Base-by-base conservation (phyloP, 2,888 invertebrate genomes). In the Drosophila birchii region DNA sequence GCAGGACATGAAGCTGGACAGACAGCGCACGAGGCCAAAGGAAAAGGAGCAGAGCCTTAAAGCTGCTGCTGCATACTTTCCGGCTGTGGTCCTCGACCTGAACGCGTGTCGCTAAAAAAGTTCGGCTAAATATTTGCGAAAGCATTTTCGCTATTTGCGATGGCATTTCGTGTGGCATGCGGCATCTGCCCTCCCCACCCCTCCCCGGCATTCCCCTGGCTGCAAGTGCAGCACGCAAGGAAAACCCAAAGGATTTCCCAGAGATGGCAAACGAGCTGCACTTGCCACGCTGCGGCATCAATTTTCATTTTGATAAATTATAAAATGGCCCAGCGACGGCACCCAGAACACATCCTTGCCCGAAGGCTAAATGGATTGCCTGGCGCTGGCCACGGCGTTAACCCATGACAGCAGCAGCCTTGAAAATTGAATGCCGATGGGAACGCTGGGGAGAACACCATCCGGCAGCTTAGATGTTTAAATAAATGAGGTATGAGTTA, bases 271-370 rank as follows among this genome's bases (percentile, higher is more conserved):
- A 59, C 49, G 55, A 68, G 47, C 53, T 68, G 59, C 58, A 56
- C 39, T 41, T 49, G 47, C 60, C 18, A 36, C 57, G 70, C 59
- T 47, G 67, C 54, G 76, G 79, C 86, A 86, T 86, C 89, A 88
- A 86, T 86, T 86, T 88, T 89, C 86, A 86, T 86, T 88, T 86
- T 89, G 89, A 89, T 86, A 86, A 86, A 86, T 86, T 86, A 88
- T 86, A 80, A 83, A 89, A 88, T 80, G 72, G 72, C 76, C 77
- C 76, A 54, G 43, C 49, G 29, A 47, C 67, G 73, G 68, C 57
- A 57, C 58, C 62, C 72, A 38, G 73, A 55, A 58, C 58, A 68
- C 47, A 71, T 70, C 58, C 71, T 57, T 71, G 20, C 29, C 71
- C 58, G 43, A 20, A 41, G 49, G n/a, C 67, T 41, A 62, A 71